Base-by-base conservation (phyloP, 1,140 invertebrate genomes). In the Drosophila ogumai region DNA sequence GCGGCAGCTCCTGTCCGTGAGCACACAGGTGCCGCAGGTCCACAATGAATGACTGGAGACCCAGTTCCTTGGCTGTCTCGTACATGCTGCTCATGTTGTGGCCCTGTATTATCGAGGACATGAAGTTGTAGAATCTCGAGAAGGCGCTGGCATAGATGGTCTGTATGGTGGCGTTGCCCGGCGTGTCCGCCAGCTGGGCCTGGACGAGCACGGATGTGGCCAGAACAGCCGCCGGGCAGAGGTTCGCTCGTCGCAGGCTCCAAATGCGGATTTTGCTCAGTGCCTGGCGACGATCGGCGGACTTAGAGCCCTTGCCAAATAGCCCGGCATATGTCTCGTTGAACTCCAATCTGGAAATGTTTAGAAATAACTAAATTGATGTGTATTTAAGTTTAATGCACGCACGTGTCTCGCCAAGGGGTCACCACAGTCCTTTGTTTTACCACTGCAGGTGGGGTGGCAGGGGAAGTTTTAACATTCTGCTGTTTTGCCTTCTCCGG, bases 91-190 rank as follows among this genome's bases (percentile, higher is more conserved):
- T 65, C 81, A 91, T 81, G 50, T 73, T 90, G 41, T 82, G 65
- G 3, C 50, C 67, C 49, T 92, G 90, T 46, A 91, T 91, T 3
- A 91, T 93, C 10, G 92, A 92, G 0, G 85, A 92, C 92, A 92
- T 92, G 25, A 91, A 92, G 56, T 92, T 92, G 41, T 91, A 86
- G 55, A 92, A 92, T 7, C 92, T 71, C 0, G 81, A 92, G 22
- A 93, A 86, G 15, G 90, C 81, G 15, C 68, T 88, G 3, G 91
- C 81, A 69, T 92, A 92, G 9, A 74, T 66, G 0, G 56, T 74
- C 40, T 86, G 75, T n/a, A 91, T 54, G 3, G 68, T 73, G 2
- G 12, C 1, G 17, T 50, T 75, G 25, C 61, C 78, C 46, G 77
- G 40, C 13, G 46, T 59, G 47, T 79, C 79, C 31, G 79, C 55